These are phyloP conservation scores for Ceratoteleas bidentatus DNA, from an alignment of 1,140 invertebrate genomes.

Conservation along the genomic window DNA sequence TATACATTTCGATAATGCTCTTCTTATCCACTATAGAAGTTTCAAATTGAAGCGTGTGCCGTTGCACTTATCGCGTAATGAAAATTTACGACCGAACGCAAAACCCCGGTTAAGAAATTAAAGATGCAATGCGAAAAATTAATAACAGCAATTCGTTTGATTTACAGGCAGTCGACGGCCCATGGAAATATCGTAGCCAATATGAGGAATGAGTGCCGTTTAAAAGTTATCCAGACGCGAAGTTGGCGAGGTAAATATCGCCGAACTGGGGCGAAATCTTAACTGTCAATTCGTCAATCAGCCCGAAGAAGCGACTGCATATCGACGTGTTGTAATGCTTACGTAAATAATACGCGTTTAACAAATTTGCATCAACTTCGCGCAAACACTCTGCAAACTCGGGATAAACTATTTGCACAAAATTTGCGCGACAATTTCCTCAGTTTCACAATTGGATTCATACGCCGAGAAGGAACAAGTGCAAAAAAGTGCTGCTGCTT, in stretches of 20 bases:
- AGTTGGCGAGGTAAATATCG: too few species aligned
- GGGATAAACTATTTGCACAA: background rate
- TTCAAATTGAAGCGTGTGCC: constrained; percentile 49
- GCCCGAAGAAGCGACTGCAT: background rate
- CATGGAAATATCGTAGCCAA: too few species aligned
- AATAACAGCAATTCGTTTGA: too few species aligned
- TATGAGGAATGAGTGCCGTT: too few species aligned
- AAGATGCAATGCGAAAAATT: constrained; percentile 25
- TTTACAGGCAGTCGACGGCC: too few species aligned
- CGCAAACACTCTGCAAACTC: background rate
- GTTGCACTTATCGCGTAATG: constrained; percentile 65
- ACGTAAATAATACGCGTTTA: background rate
- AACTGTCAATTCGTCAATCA: constrained; percentile 4
- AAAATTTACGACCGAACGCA: constrained; percentile 54
- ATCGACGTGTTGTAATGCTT: background rate
- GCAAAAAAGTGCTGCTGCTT: background rate
- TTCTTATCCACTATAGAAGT: constrained; percentile 67
- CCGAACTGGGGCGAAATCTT: background rate
- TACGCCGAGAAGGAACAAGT: background rate
- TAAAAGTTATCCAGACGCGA: too few species aligned
- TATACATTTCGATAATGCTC: constrained; percentile 65
- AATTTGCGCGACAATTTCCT: constrained; percentile 9
- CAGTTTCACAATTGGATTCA: background rate
- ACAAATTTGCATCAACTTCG: background rate
- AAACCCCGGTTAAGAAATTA: constrained; percentile 21